These are phyloP conservation scores for Glossosoma conforme DNA, from an alignment of 1,140 invertebrate genomes.

Conservation along the genomic window DNA sequence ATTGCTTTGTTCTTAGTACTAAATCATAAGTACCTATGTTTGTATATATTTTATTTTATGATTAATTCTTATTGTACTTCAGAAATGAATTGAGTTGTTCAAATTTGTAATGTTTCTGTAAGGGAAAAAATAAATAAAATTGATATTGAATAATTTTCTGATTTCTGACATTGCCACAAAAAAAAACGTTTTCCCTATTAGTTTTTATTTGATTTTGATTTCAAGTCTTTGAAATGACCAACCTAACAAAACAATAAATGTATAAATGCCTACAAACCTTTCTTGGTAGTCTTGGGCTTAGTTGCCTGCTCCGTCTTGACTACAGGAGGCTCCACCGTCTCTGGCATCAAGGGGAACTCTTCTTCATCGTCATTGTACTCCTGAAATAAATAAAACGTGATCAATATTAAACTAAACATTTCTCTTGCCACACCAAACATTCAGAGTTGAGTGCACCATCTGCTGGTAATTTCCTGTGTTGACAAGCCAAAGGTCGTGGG, in stretches of 20 bases:
- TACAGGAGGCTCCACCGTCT: conserved; percentile 8
- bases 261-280: no score
- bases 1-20: background rate
- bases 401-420: background rate
- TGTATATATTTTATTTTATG: background rate
- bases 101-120: background rate
- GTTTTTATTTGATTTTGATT: conserved; percentile 22
- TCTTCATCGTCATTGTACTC: conserved; percentile 29
- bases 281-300: no score
- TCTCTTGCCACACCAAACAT: background rate
- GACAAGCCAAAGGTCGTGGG: no score
- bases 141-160: background rate
- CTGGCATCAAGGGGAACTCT: conserved; percentile 3
- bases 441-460: background rate
- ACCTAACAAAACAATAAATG: no score
- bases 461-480: no score
- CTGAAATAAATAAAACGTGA: conserved; percentile 13
- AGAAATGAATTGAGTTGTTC: background rate
- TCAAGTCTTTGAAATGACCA: no score
- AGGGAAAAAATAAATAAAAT: background rate
- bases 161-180: background rate
- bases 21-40: background rate
- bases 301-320: conserved; percentile 17
- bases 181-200: conserved; percentile 5
- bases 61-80: background rate